Percentiles rank a stretch among this genome's conserved stretches.
phyloP scores from a whole-genome alignment of 2,113 vertebrate species.

The Vombatus ursinus region DNA sequence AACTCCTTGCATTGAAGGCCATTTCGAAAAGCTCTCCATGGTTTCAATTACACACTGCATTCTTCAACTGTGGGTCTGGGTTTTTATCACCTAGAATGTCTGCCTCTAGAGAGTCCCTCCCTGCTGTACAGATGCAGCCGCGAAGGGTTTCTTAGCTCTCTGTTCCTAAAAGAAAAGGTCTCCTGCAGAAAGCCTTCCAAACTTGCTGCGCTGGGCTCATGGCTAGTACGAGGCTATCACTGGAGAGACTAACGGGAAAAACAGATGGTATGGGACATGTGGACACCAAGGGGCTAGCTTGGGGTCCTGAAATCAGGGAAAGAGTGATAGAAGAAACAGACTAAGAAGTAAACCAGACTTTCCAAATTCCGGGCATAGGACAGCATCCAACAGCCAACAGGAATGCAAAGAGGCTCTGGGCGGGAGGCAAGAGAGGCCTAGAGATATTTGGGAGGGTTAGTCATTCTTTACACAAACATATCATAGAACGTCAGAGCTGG shows the following conservation, averaged over 20 bases:
- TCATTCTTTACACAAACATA: neutral
- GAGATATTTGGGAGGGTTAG: neutral
- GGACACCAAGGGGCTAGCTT: slow-evolving; percentile 74
- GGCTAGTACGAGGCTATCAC: slow-evolving; percentile 73
- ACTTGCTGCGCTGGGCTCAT: slow-evolving; percentile 29
- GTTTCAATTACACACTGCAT: neutral
- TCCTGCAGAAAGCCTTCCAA: slow-evolving; percentile 3
- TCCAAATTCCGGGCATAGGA: slow-evolving; percentile 64
- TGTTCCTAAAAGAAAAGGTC: slow-evolving; percentile 26
- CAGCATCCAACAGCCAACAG: slow-evolving; percentile 48
- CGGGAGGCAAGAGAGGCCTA: slow-evolving; percentile 64
- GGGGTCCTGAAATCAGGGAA: slow-evolving; percentile 60
- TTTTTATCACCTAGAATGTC: neutral
- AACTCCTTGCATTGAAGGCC: neutral
- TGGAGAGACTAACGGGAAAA: slow-evolving; percentile 73
- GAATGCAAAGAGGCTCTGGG: slow-evolving; percentile 55
- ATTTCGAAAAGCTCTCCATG: neutral
- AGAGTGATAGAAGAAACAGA: slow-evolving; percentile 66
- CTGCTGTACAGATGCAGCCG: neutral
- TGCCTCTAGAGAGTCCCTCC: rapidly evolving
- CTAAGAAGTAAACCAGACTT: slow-evolving; percentile 72
- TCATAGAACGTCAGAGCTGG: neutral
- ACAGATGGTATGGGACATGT: slow-evolving; percentile 82
- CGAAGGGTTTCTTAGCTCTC: slow-evolving; percentile 12
- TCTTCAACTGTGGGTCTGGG: neutral